Percentiles rank a stretch among this genome's conserved stretches.
These are phyloP conservation scores for Danio aesculapii DNA, from an alignment of 2,797 vertebrate genomes.

Conservation along the genomic window DNA sequence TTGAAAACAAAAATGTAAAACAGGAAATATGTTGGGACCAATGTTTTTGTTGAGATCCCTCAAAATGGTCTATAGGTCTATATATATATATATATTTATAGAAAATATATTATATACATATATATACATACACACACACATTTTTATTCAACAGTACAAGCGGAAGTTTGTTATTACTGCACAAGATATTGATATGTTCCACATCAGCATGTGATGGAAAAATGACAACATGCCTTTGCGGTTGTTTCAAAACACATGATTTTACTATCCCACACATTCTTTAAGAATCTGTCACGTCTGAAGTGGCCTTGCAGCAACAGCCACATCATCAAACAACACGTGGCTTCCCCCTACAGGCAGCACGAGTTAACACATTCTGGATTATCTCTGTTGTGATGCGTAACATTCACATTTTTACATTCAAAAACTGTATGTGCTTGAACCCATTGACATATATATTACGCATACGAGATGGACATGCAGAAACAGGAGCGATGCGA, in stretches of 20 bases:
- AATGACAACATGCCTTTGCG: neutral
- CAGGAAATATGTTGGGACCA: too few species aligned
- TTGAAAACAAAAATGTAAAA: too few species aligned
- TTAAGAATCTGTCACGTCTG: neutral
- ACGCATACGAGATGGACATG: neutral
- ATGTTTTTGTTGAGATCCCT: too few species aligned
- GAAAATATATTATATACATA: too few species aligned
- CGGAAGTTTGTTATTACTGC: neutral
- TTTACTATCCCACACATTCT: neutral
- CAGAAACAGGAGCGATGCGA: too few species aligned
- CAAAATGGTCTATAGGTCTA: too few species aligned
- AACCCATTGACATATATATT: neutral
- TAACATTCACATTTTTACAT: neutral
- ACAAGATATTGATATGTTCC: neutral
- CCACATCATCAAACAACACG: neutral
- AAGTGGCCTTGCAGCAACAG: neutral
- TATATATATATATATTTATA: too few species aligned
- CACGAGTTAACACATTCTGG: neutral
- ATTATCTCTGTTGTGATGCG: neutral
- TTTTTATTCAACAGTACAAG: too few species aligned
- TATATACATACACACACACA: too few species aligned
- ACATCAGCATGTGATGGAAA: neutral
- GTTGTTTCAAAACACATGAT: neutral
- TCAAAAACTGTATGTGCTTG: neutral
- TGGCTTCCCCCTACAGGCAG: constrained; percentile 22